These are phyloP conservation scores for Cosmia pyralina DNA, from an alignment of 2,888 invertebrate genomes.

Conservation along the genomic window DNA sequence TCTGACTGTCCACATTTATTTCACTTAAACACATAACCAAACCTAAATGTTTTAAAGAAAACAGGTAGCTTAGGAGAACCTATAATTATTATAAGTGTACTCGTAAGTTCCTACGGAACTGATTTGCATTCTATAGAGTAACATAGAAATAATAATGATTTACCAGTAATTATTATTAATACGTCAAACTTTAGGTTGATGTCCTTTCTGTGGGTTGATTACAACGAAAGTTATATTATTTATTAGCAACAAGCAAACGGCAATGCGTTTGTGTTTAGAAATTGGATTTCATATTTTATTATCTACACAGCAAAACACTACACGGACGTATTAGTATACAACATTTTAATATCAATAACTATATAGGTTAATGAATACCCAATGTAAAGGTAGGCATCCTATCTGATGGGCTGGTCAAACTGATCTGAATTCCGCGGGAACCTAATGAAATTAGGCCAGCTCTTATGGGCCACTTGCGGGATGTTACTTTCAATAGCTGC, in stretches of 20 bases:
- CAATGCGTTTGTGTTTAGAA: conserved; percentile 46
- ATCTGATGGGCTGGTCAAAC: conserved; percentile 13
- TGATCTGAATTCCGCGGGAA: conserved; percentile 10
- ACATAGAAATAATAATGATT: conserved; percentile 66
- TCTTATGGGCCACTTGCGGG: not conserved
- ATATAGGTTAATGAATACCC: conserved; percentile 15
- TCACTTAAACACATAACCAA: conserved; percentile 50
- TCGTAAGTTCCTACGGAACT: conserved; percentile 80
- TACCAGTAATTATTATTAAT: conserved; percentile 58
- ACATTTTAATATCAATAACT: conserved; percentile 12
- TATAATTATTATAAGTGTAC: conserved; percentile 59
- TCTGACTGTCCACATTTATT: conserved; percentile 59
- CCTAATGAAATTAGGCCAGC: not conserved
- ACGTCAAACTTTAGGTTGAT: conserved; percentile 60
- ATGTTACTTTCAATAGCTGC: not conserved
- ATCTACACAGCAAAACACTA: conserved; percentile 16
- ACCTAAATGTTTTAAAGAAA: conserved; percentile 75
- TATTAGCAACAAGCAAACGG: conserved; percentile 38
- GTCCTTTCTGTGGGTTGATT: conserved; percentile 80
- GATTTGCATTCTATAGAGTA: conserved; percentile 85
- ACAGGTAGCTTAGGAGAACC: conserved; percentile 82
- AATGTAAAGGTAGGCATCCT: conserved; percentile 7
- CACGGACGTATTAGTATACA: conserved; percentile 7
- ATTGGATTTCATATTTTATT: conserved; percentile 57
- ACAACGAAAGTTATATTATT: conserved; percentile 81